These are phyloP conservation scores for Platynereis dumerilii DNA, from an alignment of 2,888 invertebrate genomes.

Conservation along the genomic window DNA sequence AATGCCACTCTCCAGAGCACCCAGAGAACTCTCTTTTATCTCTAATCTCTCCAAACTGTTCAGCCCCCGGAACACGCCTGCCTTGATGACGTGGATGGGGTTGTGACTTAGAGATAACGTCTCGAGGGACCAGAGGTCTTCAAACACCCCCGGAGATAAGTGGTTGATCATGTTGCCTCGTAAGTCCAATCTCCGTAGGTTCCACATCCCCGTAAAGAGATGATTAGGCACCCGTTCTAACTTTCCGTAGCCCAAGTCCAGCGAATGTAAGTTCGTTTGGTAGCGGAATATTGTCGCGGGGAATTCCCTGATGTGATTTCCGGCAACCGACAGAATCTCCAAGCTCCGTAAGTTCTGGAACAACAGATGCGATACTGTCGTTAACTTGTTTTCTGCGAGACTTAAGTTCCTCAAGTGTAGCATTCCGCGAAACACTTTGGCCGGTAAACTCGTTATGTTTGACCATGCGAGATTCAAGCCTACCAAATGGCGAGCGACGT, in stretches of 20 bases:
- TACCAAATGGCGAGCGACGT: conserved; percentile 22
- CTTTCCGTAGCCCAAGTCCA: conserved; percentile 38
- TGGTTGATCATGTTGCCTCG: conserved; percentile 35
- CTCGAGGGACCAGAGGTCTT: conserved; percentile 33
- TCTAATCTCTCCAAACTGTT: conserved; percentile 29
- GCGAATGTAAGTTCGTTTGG: conserved; percentile 29
- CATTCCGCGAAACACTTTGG: conserved; percentile 34
- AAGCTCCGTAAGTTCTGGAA: conserved; percentile 36
- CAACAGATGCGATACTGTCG: conserved; percentile 15
- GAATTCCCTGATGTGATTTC: conserved; percentile 31
- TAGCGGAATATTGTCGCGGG: conserved; percentile 33
- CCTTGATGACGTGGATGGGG: conserved; percentile 30
- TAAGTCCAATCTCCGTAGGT: conserved; percentile 36
- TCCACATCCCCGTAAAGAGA: conserved; percentile 36
- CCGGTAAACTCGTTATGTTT: conserved; percentile 32
- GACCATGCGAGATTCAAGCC: conserved; percentile 38
- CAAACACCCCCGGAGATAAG: conserved; percentile 31
- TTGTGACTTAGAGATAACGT: conserved; percentile 35
- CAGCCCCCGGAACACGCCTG: conserved; percentile 32
- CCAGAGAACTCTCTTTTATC: conserved; percentile 34
- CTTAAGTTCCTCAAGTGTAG: conserved; percentile 30
- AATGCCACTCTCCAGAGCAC: conserved; percentile 28
- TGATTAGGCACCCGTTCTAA: conserved; percentile 29
- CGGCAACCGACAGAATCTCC: conserved; percentile 32
- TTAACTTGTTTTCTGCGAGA: conserved; percentile 35